Evolutionary conservation across 2,797 vertebrate genomes (phyloP).

Genomic region (Melanotaenia maccullochi): DNA sequence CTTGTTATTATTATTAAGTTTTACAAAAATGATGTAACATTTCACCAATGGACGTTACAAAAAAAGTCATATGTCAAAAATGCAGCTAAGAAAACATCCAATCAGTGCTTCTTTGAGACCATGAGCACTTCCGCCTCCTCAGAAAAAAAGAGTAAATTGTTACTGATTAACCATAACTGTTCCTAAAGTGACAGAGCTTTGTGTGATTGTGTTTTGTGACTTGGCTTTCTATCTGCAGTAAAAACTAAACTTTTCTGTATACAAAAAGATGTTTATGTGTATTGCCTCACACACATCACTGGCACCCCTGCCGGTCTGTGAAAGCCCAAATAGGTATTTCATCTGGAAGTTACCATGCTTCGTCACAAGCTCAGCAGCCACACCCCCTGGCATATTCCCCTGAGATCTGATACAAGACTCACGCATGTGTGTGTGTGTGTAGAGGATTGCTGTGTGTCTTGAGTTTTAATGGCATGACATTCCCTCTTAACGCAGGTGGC

Average conservation of each 20-base stretch:
- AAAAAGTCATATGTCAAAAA: neutral
- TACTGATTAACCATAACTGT: constrained; percentile 9
- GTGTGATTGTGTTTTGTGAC: constrained; percentile 6
- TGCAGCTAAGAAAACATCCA: neutral
- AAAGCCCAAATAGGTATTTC: constrained; percentile 63
- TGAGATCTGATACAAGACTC: constrained; percentile 61
- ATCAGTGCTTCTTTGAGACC: neutral
- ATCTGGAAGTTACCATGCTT: constrained; percentile 52
- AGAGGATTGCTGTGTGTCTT: constrained; percentile 32
- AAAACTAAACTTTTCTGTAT: constrained; percentile 48
- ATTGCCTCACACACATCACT: constrained; percentile 30
- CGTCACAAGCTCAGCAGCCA: constrained; percentile 64
- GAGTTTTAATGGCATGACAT: constrained; percentile 67
- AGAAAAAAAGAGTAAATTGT: constrained; percentile 7
- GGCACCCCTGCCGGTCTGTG: constrained; percentile 61
- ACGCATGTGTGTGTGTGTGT: constrained; percentile 23
- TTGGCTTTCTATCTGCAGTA: constrained; percentile 52
- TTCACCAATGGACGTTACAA: neutral
- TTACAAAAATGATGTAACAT: neutral
- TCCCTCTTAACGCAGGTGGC: constrained; percentile 67
- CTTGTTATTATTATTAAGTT: neutral
- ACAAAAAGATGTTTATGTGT: constrained; percentile 28
- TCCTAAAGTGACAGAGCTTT: constrained; percentile 22
- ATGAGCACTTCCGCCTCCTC: neutral
- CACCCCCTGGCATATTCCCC: constrained; percentile 63